A percentile compares a stretch with the other conserved stretches of the same genome.
These are phyloP conservation scores for Monodelphis domestica DNA, from an alignment of 2,797 vertebrate genomes.

Conservation along the genomic window DNA sequence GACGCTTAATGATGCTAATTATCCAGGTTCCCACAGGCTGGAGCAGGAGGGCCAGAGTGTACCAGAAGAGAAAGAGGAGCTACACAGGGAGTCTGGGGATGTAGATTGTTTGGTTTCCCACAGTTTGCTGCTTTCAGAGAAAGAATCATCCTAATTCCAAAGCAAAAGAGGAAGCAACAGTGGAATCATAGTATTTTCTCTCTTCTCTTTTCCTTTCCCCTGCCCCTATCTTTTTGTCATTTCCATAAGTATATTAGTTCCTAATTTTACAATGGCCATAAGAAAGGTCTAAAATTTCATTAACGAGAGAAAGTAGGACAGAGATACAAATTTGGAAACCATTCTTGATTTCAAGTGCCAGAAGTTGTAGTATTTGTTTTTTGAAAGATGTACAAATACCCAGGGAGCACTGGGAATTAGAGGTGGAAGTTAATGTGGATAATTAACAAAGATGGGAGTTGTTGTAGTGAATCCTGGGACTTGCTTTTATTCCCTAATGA, in stretches of 20 bases:
- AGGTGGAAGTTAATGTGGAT: not conserved
- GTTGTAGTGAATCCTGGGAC: not conserved
- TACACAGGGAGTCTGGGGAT: slow-evolving; percentile 31
- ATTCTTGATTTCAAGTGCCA: not conserved
- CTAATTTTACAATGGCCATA: not conserved
- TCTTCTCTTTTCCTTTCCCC: not conserved
- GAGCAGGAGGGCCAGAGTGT: slow-evolving; percentile 60
- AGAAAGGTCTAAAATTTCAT: not conserved
- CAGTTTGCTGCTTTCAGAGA: slow-evolving; percentile 10
- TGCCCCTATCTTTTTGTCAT: not conserved
- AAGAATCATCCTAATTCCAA: slow-evolving; percentile 42
- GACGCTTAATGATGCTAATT: slow-evolving; percentile 65
- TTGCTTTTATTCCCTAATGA: slow-evolving; percentile 29
- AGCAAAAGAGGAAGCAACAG: not conserved
- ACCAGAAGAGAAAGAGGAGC: slow-evolving; percentile 18
- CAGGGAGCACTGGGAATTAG: slow-evolving; percentile 52
- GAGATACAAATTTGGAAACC: not conserved
- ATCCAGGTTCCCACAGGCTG: slow-evolving; percentile 59
- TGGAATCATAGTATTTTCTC: not conserved
- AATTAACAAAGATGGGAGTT: slow-evolving; percentile 30
- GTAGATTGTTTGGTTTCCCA: slow-evolving; percentile 54
- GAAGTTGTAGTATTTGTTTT: slow-evolving; percentile 38
- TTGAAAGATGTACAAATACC: not conserved
- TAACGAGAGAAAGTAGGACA: not conserved
- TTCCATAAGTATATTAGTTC: not conserved